These are phyloP conservation scores for Trilocha varians DNA, from an alignment of 2,888 invertebrate species.

Conservation along the genomic window DNA sequence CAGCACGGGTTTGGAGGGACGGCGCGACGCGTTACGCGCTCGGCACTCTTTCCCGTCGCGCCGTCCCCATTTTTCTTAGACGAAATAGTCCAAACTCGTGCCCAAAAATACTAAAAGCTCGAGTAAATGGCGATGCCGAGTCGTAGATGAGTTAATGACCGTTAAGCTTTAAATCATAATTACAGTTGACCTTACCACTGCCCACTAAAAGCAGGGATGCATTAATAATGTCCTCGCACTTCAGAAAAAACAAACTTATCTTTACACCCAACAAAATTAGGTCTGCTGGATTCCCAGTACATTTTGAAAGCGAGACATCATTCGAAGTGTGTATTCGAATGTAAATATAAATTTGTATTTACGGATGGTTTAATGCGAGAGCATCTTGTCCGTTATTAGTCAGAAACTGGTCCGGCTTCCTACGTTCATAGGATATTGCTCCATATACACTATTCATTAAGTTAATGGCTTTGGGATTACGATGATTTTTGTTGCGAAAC, in stretches of 20 bases:
- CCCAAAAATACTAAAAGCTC: too few species aligned
- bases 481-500: slow-evolving; percentile 53
- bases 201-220: slow-evolving; percentile 34
- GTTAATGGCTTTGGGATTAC: slow-evolving; percentile 43
- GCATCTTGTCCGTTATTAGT: slow-evolving; percentile 56
- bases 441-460: slow-evolving; percentile 63
- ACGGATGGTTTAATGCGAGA: slow-evolving; percentile 18
- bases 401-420: slow-evolving; percentile 61
- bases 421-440: slow-evolving; percentile 62
- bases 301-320: background rate
- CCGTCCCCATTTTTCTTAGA: too few species aligned
- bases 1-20: too few species aligned
- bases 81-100: too few species aligned
- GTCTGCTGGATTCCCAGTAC: background rate
- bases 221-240: slow-evolving; percentile 51
- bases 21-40: too few species aligned
- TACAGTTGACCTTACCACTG: slow-evolving; percentile 29
- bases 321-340: background rate
- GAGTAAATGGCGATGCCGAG: too few species aligned
- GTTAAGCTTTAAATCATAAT: slow-evolving; percentile 27
- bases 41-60: too few species aligned
- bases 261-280: slow-evolving; percentile 9
- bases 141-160: too few species aligned
- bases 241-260: slow-evolving; percentile 1
- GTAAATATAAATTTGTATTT: slow-evolving; percentile 1